These are phyloP conservation scores for Perithous albicinctus DNA, from an alignment of 2,888 invertebrate genomes.

Conservation along the genomic window DNA sequence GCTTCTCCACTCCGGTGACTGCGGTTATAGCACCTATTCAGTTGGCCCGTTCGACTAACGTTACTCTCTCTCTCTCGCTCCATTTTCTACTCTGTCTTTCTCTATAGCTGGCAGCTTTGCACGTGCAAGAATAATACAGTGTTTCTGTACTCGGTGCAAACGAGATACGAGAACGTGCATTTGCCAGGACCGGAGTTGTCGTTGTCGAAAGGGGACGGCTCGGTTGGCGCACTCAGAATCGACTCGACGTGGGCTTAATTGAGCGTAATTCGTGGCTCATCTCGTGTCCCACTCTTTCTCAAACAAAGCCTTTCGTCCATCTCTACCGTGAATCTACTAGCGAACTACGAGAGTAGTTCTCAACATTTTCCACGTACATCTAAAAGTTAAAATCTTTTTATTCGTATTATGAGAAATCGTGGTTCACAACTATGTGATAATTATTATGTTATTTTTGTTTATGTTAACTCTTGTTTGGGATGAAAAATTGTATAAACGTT, in stretches of 20 bases:
- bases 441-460: too few relatives aligned
- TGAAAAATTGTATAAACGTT: too few relatives aligned
- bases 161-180: conserved; percentile 51
- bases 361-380: background rate
- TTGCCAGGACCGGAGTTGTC: conserved; percentile 32
- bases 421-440: too few relatives aligned
- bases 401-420: too few relatives aligned
- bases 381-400: too few relatives aligned
- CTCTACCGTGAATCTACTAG: background rate
- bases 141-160: conserved; percentile 64
- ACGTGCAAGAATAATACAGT: conserved; percentile 56
- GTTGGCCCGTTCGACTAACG: conserved; percentile 14
- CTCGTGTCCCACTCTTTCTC: conserved; percentile 30
- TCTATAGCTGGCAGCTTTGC: conserved; percentile 22
- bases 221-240: conserved; percentile 65
- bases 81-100: background rate
- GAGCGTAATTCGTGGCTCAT: conserved; percentile 74
- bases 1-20: background rate
- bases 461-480: too few relatives aligned
- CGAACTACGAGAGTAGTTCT: background rate
- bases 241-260: conserved; percentile 75
- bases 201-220: conserved; percentile 50
- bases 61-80: background rate
- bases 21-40: conserved; percentile 19
- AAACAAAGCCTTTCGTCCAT: background rate